Conservation (phyloP, 2,797 vertebrate genomes). For the Bovichtus variegatus region DNA sequence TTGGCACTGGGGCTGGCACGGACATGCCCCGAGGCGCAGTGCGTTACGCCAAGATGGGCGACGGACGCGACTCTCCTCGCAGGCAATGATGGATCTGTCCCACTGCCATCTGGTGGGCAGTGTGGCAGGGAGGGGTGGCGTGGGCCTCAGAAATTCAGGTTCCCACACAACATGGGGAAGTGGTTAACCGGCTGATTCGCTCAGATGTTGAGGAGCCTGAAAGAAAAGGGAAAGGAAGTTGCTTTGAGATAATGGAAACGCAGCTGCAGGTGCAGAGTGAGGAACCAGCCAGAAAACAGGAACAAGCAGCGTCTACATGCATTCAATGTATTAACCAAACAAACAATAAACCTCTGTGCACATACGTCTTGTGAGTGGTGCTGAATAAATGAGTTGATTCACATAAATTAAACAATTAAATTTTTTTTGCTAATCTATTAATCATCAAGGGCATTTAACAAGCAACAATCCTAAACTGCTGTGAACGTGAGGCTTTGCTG, state of each 20-base stretch:
- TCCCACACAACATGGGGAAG: slow-evolving; percentile 13
- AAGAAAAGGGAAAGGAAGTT: slow-evolving; percentile 19
- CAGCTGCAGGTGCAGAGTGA: slow-evolving; percentile 13
- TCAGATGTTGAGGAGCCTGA: slow-evolving; percentile 28
- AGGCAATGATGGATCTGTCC: slow-evolving; percentile 63
- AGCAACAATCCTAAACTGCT: neutral
- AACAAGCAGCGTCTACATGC: neutral
- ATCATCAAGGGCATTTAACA: neutral
- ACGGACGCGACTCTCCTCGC: slow-evolving; percentile 58
- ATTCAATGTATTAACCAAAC: neutral
- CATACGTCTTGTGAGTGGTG: too few relatives aligned
- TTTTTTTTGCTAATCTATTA: neutral
- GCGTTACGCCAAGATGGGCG: slow-evolving; percentile 42
- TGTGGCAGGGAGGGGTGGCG: slow-evolving; percentile 1
- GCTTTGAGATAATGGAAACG: neutral
- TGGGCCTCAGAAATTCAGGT: slow-evolving; percentile 5
- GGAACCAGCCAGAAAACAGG: neutral
- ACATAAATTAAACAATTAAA: neutral
- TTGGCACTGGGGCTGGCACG: slow-evolving; percentile 54
- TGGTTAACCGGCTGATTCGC: slow-evolving; percentile 14
- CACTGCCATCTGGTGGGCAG: slow-evolving; percentile 66
- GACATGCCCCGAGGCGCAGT: slow-evolving; percentile 62
- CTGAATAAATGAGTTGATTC: neutral
- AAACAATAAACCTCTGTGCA: neutral
- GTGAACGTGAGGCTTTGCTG: neutral